These are phyloP conservation scores for Propithecus deckenii DNA, from an alignment of 2,797 vertebrate genomes.

Conservation along the genomic window DNA sequence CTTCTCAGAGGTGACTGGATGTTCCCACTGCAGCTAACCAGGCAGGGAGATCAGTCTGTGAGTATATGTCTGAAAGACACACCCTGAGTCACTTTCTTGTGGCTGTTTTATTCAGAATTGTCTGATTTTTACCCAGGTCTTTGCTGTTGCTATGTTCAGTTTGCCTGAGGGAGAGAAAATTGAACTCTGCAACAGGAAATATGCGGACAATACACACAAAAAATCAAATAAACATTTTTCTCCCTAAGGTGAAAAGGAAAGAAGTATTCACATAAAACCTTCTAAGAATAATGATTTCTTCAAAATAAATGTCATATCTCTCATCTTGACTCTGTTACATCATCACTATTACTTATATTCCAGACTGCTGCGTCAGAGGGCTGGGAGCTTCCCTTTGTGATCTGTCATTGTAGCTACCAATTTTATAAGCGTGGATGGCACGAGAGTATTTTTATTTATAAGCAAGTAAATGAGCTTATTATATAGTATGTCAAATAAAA, in stretches of 20 bases:
- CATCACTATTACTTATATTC: not conserved
- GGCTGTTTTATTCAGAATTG: not conserved
- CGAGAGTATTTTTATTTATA: not conserved
- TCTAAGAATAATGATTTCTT: constrained; percentile 41
- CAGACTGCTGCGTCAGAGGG: not conserved
- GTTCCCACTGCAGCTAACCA: not conserved
- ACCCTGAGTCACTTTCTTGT: not conserved
- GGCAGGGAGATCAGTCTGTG: not conserved
- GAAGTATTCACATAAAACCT: constrained; percentile 50
- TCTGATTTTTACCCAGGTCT: not conserved
- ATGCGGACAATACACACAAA: not conserved
- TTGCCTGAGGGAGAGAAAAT: constrained; percentile 46
- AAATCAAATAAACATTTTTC: constrained; percentile 37
- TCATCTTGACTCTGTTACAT: not conserved
- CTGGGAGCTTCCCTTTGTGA: not conserved
- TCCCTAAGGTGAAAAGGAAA: constrained; percentile 26
- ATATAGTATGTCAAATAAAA: not conserved
- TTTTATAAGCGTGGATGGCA: not conserved
- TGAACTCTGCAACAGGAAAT: constrained; percentile 38
- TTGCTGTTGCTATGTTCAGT: not conserved
- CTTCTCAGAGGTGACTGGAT: not conserved
- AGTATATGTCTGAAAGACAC: constrained; percentile 1
- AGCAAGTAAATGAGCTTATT: constrained; percentile 15
- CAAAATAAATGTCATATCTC: not conserved
- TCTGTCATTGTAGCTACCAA: not conserved